Evolutionary conservation across 2,797 vertebrate genomes (phyloP).

Genomic region (Sparidentex hasta): DNA sequence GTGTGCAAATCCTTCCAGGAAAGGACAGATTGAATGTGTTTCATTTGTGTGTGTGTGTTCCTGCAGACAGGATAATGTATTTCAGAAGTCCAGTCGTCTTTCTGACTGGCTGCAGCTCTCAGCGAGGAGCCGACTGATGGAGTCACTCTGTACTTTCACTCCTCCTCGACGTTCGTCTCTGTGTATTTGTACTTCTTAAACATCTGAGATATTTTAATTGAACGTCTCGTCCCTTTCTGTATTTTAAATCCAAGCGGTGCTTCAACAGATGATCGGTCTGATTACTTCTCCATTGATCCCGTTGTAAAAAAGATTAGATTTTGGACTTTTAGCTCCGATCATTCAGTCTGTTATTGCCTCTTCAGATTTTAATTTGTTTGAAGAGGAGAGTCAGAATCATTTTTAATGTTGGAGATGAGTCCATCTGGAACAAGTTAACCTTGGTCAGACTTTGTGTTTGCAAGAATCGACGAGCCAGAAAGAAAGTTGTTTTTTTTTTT

Average conservation of each 20-base stretch:
- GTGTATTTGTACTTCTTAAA: neutral
- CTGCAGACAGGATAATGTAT: conserved; percentile 70
- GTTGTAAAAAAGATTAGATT: neutral
- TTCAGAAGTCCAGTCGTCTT: conserved; percentile 56
- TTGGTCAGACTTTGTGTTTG: neutral
- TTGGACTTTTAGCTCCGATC: neutral
- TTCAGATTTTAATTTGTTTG: neutral
- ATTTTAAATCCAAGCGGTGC: neutral
- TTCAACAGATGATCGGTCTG: neutral
- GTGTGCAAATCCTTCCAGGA: conserved; percentile 58
- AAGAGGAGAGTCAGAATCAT: neutral
- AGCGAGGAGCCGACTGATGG: conserved; percentile 30
- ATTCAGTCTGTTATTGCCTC: neutral
- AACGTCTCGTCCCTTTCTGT: too few relatives aligned
- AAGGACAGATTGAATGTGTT: conserved; percentile 40
- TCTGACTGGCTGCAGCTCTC: conserved; percentile 53
- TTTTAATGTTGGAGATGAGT: neutral
- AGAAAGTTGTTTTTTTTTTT: too few relatives aligned
- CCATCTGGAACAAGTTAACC: neutral
- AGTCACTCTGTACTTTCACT: conserved; percentile 5
- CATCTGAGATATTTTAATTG: too few relatives aligned
- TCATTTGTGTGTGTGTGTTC: conserved; percentile 25
- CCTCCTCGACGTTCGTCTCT: neutral
- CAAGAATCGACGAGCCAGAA: neutral
- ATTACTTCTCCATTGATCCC: neutral